phyloP scores from a whole-genome alignment of 2,113 vertebrate genomes.

The Choloepus hoffmanni region DNA sequence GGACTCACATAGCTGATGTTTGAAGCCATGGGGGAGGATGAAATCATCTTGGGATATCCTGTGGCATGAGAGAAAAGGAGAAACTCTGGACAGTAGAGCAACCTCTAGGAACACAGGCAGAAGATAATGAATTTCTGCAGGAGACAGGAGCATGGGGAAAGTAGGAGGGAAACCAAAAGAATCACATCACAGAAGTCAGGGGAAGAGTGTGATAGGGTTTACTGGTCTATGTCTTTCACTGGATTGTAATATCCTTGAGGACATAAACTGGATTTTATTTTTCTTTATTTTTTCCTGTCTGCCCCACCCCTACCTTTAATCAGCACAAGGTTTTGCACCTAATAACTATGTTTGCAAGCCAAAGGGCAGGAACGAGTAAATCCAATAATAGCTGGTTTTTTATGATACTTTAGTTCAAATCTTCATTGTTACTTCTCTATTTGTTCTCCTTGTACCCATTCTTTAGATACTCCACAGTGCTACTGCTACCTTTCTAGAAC shows the following conservation, averaged over 20 bases:
- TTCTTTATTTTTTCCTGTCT: constrained; percentile 27
- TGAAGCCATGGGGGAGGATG: background rate
- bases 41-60: background rate
- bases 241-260: background rate
- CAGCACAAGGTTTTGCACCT: background rate
- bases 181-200: background rate
- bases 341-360: background rate
- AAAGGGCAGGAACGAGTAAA: background rate
- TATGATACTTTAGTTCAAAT: background rate
- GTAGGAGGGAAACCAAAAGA: background rate
- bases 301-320: background rate
- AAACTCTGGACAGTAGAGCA: background rate
- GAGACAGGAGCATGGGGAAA: background rate
- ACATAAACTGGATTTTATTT: background rate
- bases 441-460: background rate
- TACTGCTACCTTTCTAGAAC: background rate
- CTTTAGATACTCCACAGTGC: background rate
- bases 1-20: background rate
- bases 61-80: background rate
- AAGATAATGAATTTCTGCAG: background rate
- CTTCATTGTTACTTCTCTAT: background rate
- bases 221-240: constrained; percentile 21
- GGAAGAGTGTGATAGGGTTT: background rate
- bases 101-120: background rate
- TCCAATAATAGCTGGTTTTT: background rate